Base-by-base conservation (phyloP, 2,113 vertebrate species). In the Poeciliopsis turrubarensis region DNA sequence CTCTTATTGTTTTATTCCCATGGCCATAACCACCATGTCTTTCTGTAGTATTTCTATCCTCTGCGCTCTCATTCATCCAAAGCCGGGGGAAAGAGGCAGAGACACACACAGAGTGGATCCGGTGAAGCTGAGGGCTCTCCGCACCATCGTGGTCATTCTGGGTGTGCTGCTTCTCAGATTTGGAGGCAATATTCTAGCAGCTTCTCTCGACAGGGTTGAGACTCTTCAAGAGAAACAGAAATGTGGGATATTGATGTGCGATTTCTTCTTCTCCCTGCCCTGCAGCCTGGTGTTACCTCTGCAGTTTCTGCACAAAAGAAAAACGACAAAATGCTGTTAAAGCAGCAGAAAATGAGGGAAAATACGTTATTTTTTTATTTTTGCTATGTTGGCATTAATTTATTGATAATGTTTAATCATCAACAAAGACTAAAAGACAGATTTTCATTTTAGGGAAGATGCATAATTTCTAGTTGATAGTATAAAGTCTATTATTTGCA, bases 1-100 rank as follows among this genome's bases (percentile, higher is more conserved):
- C 34, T n/a, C 60, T 13, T 72, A 65, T 10, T 26, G 25, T 39
- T n/a, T 26, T 26, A 25, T 65, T 13, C 25, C 64, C 32, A 10
- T 5, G 5, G 32, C 64, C 39, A 2, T 65, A 4, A 39, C 5
- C 5, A 26, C 7, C 34, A 65, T 65, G 22, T 14, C 34, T 15
- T 65, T 39, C 64, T 65, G 64, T 39, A 65, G 64, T 13, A n/a
- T 65, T 39, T 39, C 64, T 65, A 31, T 65, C 12, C 32, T 65
- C 64, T 39, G 32, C 11, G 39, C 25, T 26, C 64, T 65, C 4
- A 65, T 39, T 26, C 32, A 39, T 15, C 34, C 64, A 14, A 39
- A 26, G 25, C 64, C 32, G 0, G 64, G 64, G 22, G 25, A n/a
- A 15, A 19, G 22, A 1, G 34, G 25, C 34, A 10, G 64, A 11